Base-by-base conservation (phyloP, 64 coral and sea anemone genomes). In the Stichodactyla mertensii region DNA sequence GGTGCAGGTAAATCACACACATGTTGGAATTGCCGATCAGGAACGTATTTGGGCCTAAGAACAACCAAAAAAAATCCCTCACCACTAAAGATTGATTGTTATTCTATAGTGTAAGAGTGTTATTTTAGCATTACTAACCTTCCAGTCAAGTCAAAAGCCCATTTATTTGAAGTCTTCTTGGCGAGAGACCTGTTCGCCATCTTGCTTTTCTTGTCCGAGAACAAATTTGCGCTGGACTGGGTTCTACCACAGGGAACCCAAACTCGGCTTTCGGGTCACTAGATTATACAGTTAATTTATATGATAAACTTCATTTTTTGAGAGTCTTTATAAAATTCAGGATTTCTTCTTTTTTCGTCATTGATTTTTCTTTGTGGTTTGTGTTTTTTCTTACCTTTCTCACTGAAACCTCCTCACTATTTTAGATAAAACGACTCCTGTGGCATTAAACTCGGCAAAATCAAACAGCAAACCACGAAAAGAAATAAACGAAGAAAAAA, bases 111-210 rank as follows among this genome's bases (percentile, higher is more conserved):
- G 51, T 58, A 16, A 0, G 26, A 58, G 26, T 23, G 10, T 55
- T 7, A 2, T 23, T 77, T 55, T 53, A 55, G 31, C 54, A 9
- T 4, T 16, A 52, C 85, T 77, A 28, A 96, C 94, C 94, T 86
- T 71, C 91, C 88, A 52, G 85, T 88, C 77, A 96, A 90, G 61
- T 96, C 94, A 59, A 96, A 89, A 24, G 94, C 88, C 94, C 94
- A 96, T 90, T 96, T 96, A 83, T 96, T 95, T 10, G 85, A 54
- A 14, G 85, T 78, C 60, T 89, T 90, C 23, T 84, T 93, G 2
- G 82, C 77, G 12, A 96, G 52, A 60, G 69, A 12, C 69, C 91
- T 74, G 86, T 92, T 93, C 84, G 94, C 94, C 94, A 96, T 96
- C 12, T 93, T 96, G 85, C n/a, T 79, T 88, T 14, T 80, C n/a